phyloP scores from a whole-genome alignment of 2,113 vertebrate genomes.

The Suricata suricatta region DNA sequence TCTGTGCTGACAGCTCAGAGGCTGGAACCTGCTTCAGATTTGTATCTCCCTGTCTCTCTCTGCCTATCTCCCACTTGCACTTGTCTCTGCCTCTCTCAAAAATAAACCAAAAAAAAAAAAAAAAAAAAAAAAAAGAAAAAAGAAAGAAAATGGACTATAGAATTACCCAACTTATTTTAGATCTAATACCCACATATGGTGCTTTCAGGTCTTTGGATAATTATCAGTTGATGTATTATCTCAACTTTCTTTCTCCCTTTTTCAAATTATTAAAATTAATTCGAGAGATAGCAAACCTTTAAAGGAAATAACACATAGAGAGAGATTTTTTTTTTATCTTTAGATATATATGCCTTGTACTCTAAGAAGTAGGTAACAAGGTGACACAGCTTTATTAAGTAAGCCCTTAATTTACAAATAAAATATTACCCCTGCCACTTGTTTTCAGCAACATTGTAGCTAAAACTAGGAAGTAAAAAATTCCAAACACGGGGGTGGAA shows the following conservation, averaged over 20 bases:
- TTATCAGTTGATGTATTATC: neutral
- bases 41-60: too few relatives aligned
- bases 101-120: too few relatives aligned
- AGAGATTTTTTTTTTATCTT: rapidly evolving
- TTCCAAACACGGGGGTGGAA: neutral
- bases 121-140: neutral
- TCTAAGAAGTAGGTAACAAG: neutral
- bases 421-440: neutral
- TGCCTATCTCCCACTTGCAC: too few relatives aligned
- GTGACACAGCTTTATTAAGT: slow-evolving; percentile 29
- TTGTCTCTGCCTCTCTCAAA: too few relatives aligned
- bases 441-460: neutral
- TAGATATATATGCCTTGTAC: neutral
- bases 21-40: too few relatives aligned
- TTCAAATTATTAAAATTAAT: neutral
- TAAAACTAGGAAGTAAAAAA: slow-evolving; percentile 35
- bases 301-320: slow-evolving; percentile 35
- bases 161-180: neutral
- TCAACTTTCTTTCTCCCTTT: neutral
- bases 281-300: neutral
- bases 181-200: neutral
- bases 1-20: too few relatives aligned
- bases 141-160: neutral
- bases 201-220: neutral
- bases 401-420: slow-evolving; percentile 54